Conservation (phyloP, 1,140 invertebrate species). For the Steinernema khuongi region DNA sequence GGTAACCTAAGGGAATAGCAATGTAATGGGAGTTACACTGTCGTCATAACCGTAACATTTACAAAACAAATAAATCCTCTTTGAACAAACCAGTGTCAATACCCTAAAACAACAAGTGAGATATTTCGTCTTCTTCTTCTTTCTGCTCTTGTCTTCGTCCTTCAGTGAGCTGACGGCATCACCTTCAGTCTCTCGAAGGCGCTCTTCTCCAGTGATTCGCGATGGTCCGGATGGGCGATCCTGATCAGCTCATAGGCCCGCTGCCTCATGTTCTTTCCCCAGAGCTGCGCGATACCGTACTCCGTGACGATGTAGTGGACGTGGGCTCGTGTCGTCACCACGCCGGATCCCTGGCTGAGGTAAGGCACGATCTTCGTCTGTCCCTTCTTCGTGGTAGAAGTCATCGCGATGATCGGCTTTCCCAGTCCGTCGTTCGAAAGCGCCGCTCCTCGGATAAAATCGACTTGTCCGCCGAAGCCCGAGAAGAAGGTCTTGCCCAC, state of each 20-base stretch:
- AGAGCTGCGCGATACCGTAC: slow-evolving; percentile 80
- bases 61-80: no score
- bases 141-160: no score
- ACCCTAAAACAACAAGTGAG: no score
- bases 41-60: no score
- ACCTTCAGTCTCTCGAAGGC: slow-evolving; percentile 79
- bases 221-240: slow-evolving; percentile 81
- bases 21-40: no score
- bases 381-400: slow-evolving; percentile 77
- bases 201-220: slow-evolving; percentile 77
- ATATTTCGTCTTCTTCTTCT: no score
- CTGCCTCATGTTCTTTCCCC: slow-evolving; percentile 81
- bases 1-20: no score
- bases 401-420: slow-evolving; percentile 86
- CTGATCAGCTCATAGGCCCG: slow-evolving; percentile 80
- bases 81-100: no score
- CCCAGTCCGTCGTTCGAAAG: slow-evolving; percentile 79
- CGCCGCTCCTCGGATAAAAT: slow-evolving; percentile 87
- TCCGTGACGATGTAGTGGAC: slow-evolving; percentile 89
- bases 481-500: slow-evolving; percentile 86
- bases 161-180: no score
- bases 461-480: slow-evolving; percentile 82
- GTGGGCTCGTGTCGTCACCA: slow-evolving; percentile 84
- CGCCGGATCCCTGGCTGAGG: slow-evolving; percentile 80
- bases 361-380: slow-evolving; percentile 80